Conservation (phyloP, 2,888 invertebrate species). For the Pyrochroa serraticornis region DNA sequence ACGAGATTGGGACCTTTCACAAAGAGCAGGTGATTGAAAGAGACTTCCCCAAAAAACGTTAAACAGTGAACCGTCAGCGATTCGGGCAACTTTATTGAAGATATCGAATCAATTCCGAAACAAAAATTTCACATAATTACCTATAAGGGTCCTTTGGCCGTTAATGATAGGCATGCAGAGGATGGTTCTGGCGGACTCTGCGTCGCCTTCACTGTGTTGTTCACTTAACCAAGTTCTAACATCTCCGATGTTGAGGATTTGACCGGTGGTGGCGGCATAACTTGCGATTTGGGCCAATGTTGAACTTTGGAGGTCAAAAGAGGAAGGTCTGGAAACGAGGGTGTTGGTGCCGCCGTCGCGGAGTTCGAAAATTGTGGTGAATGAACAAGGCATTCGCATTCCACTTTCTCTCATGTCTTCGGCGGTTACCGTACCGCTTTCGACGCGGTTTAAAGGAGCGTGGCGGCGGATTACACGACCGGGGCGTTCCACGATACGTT, state of each 20-base stretch:
- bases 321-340: slow-evolving; percentile 69
- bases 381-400: slow-evolving; percentile 63
- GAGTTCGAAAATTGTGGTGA: slow-evolving; percentile 86
- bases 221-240: slow-evolving; percentile 80
- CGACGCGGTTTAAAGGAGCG: slow-evolving; percentile 56
- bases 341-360: slow-evolving; percentile 73
- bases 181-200: slow-evolving; percentile 76
- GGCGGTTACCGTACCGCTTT: slow-evolving; percentile 70
- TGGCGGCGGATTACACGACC: slow-evolving; percentile 62
- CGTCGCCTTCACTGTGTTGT: slow-evolving; percentile 70
- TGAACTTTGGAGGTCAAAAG: slow-evolving; percentile 70
- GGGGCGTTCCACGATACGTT: slow-evolving; percentile 85
- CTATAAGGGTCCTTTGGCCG: slow-evolving; percentile 86
- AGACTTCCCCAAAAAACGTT: background rate
- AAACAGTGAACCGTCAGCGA: background rate
- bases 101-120: too few relatives aligned
- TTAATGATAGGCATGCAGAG: slow-evolving; percentile 93
- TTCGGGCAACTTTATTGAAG: too few relatives aligned
- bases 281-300: slow-evolving; percentile 84
- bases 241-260: slow-evolving; percentile 90
- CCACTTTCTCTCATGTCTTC: slow-evolving; percentile 67
- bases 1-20: too few relatives aligned
- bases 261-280: slow-evolving; percentile 85
- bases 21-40: too few relatives aligned
- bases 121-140: slow-evolving; percentile 31